Conservation (phyloP, 2,797 vertebrate genomes). For the Diplodus sargus region DNA sequence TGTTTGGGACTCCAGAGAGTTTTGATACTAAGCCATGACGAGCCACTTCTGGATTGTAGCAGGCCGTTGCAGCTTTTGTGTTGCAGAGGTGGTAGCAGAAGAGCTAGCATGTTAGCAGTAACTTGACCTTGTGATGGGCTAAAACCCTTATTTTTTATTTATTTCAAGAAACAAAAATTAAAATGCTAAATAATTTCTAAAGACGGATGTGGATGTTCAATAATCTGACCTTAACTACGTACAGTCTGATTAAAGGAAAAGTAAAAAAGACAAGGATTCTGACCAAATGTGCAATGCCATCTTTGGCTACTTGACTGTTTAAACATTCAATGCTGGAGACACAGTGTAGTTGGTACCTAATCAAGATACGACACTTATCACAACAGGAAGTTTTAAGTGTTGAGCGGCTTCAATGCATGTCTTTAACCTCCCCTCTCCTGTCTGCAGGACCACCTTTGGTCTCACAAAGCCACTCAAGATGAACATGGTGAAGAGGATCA, state of each 20-base stretch:
- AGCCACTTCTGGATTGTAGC: no score
- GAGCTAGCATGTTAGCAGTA: background rate
- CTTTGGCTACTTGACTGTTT: background rate
- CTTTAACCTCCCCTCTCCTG: background rate
- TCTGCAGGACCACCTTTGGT: slow-evolving; percentile 85
- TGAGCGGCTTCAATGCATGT: background rate
- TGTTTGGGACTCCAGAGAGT: no score
- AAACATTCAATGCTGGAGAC: background rate
- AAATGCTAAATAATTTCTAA: background rate
- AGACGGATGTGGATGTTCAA: background rate
- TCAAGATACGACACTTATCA: background rate
- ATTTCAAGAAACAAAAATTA: background rate
- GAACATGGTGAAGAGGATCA: slow-evolving; percentile 99
- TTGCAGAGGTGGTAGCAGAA: background rate
- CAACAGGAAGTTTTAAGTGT: background rate
- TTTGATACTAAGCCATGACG: background rate
- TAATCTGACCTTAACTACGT: background rate
- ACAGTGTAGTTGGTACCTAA: background rate
- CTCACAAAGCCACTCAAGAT: slow-evolving; percentile 92
- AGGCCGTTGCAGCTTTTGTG: no score
- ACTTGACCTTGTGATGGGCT: no score
- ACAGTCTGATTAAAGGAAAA: background rate
- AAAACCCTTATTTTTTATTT: background rate
- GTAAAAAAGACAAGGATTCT: background rate
- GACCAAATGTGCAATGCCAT: background rate